Conservation (phyloP, 2,113 vertebrate genomes). For the Sinocyclocheilus anophthalmus region DNA sequence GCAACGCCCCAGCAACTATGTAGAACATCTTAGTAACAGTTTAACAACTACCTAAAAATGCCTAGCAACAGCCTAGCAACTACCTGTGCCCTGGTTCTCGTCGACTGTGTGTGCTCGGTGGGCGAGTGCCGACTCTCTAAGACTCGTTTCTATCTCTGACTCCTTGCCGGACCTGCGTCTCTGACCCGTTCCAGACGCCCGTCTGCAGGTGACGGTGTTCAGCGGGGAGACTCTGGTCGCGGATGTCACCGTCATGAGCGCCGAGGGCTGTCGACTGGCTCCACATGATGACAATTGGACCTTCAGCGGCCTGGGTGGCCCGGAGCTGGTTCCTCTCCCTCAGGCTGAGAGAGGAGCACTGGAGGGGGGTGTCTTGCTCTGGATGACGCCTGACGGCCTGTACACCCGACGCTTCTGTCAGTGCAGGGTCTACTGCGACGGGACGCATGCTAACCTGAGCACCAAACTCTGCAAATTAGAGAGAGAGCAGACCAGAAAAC, state of each 20-base stretch:
- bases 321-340: conserved; percentile 85
- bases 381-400: conserved; percentile 91
- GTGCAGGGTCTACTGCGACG: conserved; percentile 91
- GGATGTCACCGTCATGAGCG: conserved; percentile 87
- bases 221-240: conserved; percentile 85
- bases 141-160: too few species aligned
- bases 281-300: conserved; percentile 76
- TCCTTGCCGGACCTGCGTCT: too few species aligned
- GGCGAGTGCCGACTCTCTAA: too few species aligned
- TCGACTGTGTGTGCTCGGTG: too few species aligned
- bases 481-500: conserved; percentile 86
- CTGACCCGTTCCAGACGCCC: conserved; percentile 78
- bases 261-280: conserved; percentile 88
- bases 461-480: conserved; percentile 91
- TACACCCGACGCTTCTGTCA: conserved; percentile 91
- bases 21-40: too few species aligned
- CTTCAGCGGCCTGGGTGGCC: conserved; percentile 75
- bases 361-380: conserved; percentile 87
- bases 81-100: too few species aligned
- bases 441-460: conserved; percentile 78
- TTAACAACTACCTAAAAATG: too few species aligned
- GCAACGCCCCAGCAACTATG: too few species aligned
- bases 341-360: conserved; percentile 65
- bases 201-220: conserved; percentile 88
- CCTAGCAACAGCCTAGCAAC: too few species aligned